A percentile compares a stretch with the other conserved stretches of the same genome.
Conservation (phyloP, 2,797 vertebrate genomes). For the Nyctalus aviator region DNA sequence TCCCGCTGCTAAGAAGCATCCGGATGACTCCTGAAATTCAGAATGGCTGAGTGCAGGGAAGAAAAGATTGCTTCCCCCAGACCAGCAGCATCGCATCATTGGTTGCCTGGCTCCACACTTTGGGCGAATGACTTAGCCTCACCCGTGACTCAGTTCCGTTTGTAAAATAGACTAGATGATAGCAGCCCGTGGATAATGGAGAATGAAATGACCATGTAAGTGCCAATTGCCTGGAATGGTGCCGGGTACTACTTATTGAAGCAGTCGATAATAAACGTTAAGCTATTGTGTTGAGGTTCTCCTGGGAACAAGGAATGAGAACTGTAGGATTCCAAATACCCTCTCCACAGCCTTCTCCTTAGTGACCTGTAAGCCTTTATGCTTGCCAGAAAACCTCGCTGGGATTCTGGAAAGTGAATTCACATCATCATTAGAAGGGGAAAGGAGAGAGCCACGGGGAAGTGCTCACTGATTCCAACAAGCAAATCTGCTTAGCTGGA, state of each 20-base stretch:
- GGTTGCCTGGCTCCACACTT: neutral
- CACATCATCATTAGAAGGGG: neutral
- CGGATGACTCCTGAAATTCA: neutral
- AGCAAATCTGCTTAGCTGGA: neutral
- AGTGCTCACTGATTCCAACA: neutral
- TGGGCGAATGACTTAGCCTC: neutral
- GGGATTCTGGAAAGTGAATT: conserved; percentile 32
- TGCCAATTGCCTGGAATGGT: neutral
- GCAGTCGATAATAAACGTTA: neutral
- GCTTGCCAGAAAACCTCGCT: conserved; percentile 4
- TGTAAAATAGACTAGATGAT: neutral
- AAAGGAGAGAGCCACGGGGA: neutral
- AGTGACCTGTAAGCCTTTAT: neutral
- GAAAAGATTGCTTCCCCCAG: neutral
- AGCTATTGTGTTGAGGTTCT: neutral
- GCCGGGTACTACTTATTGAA: neutral
- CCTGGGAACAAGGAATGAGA: neutral
- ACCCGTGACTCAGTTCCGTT: neutral
- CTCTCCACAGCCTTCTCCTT: neutral
- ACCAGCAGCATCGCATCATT: neutral
- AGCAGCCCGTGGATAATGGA: neutral
- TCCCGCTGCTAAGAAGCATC: neutral
- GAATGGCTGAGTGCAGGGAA: neutral
- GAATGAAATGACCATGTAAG: neutral
- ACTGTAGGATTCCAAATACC: neutral